Evolutionary conservation across 2,113 vertebrate genomes (phyloP).

Genomic region (Carettochelys insculpta): DNA sequence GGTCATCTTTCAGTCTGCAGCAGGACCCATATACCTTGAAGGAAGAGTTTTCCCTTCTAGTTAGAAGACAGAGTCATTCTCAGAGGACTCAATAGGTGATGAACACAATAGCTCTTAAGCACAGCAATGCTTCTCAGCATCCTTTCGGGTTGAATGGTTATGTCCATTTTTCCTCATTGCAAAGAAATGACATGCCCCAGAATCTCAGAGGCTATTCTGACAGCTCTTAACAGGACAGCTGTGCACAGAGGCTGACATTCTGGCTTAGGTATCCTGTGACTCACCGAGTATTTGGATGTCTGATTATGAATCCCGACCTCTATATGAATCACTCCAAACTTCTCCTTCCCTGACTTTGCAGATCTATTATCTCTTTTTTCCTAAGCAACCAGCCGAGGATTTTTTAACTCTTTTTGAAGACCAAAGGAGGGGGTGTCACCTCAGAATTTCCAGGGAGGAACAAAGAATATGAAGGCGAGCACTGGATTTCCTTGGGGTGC

Average conservation of each 20-base stretch:
- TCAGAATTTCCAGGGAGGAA: neutral
- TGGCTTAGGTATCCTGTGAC: neutral
- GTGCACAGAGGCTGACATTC: neutral
- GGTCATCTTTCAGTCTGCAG: neutral
- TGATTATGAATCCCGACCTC: neutral
- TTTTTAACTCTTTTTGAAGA: neutral
- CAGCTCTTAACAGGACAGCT: neutral
- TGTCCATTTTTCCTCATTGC: neutral
- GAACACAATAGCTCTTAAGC: neutral
- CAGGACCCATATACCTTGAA: neutral
- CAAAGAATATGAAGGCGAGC: neutral
- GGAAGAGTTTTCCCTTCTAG: neutral
- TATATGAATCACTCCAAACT: neutral
- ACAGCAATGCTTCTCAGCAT: neutral
- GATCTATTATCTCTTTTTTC: neutral
- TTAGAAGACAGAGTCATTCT: neutral
- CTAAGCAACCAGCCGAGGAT: accelerated
- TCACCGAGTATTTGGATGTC: neutral
- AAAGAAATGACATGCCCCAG: neutral
- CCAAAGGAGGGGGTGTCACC: neutral
- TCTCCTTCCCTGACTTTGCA: neutral
- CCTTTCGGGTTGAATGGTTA: neutral
- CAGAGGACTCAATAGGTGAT: neutral
- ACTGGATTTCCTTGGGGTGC: neutral
- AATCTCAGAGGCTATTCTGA: neutral